A percentile compares a stretch with the other conserved stretches of the same genome.
phyloP scores from a whole-genome alignment of 2,113 vertebrate genomes.

The Jacana jacana region DNA sequence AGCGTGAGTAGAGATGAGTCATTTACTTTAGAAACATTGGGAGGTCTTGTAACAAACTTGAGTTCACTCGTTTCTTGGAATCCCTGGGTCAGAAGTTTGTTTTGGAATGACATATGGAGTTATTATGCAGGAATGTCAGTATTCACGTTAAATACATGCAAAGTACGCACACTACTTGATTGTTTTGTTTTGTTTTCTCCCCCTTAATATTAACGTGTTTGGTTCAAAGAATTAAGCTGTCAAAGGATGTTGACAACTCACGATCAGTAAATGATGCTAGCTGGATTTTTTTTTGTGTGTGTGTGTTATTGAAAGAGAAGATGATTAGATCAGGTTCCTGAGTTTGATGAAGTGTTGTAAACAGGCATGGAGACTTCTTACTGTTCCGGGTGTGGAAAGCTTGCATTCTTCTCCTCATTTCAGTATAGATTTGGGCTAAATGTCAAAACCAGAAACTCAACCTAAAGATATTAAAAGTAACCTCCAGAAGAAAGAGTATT shows the following conservation, averaged over 20 bases:
- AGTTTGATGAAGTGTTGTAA: background rate
- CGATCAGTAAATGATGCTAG: background rate
- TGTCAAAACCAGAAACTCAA: background rate
- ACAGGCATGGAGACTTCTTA: background rate
- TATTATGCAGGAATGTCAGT: background rate
- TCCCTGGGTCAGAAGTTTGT: background rate
- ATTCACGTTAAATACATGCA: background rate
- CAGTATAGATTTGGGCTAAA: background rate
- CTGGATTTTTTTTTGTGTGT: background rate
- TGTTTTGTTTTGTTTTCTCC: background rate
- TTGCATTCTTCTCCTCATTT: background rate
- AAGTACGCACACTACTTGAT: background rate
- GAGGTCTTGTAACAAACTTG: background rate
- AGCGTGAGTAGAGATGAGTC: background rate
- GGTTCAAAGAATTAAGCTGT: background rate
- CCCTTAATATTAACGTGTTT: background rate
- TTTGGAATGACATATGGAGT: background rate
- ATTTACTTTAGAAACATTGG: background rate
- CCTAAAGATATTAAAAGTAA: background rate
- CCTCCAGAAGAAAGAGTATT: background rate
- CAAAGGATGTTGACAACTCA: background rate
- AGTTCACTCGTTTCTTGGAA: background rate
- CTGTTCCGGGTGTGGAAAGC: background rate
- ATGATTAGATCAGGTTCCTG: background rate
- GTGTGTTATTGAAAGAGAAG: background rate